phyloP scores from a whole-genome alignment of 1,140 invertebrate genomes.

The Drosophila virilis region DNA sequence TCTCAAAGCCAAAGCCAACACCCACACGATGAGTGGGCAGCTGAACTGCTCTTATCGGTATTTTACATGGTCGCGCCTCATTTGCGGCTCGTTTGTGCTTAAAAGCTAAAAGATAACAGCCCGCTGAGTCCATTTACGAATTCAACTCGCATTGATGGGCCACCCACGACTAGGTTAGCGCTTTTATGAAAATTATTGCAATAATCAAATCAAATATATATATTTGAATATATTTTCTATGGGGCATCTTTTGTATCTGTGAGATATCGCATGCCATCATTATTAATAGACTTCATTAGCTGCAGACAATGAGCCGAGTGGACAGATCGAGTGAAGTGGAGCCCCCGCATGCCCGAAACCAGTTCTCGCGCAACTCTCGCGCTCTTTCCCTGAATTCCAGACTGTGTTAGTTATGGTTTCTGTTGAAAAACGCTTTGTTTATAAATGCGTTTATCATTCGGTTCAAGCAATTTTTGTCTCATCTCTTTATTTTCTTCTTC shows the following conservation, averaged over 20 bases:
- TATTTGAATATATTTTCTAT: slow-evolving; percentile 1
- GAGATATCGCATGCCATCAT: slow-evolving; percentile 24
- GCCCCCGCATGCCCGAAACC: slow-evolving; percentile 21
- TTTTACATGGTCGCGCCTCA: slow-evolving; percentile 26
- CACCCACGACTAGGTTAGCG: slow-evolving; percentile 28
- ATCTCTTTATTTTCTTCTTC: slow-evolving; percentile 16
- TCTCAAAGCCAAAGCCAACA: not conserved
- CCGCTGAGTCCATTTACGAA: slow-evolving; percentile 16
- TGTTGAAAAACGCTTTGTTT: slow-evolving; percentile 55
- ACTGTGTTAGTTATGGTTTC: slow-evolving; percentile 48
- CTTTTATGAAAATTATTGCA: slow-evolving; percentile 28
- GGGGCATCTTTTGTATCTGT: slow-evolving; percentile 5
- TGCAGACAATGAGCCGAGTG: slow-evolving; percentile 28
- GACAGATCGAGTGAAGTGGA: slow-evolving; percentile 19
- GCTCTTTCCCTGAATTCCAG: slow-evolving; percentile 15
- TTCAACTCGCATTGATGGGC: slow-evolving; percentile 1
- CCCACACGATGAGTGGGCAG: slow-evolving; percentile 13
- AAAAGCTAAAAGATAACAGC: slow-evolving; percentile 3
- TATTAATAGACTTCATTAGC: slow-evolving; percentile 58
- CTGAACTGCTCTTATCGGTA: slow-evolving; percentile 7
- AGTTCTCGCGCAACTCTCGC: slow-evolving; percentile 6
- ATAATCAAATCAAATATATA: slow-evolving; percentile 28
- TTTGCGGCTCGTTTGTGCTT: slow-evolving; percentile 32
- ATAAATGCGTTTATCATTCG: slow-evolving; percentile 53
- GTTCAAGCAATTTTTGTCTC: slow-evolving; percentile 13